Evolutionary conservation across 2,888 invertebrate species (phyloP).

Genomic region (Rotaria sp.): DNA sequence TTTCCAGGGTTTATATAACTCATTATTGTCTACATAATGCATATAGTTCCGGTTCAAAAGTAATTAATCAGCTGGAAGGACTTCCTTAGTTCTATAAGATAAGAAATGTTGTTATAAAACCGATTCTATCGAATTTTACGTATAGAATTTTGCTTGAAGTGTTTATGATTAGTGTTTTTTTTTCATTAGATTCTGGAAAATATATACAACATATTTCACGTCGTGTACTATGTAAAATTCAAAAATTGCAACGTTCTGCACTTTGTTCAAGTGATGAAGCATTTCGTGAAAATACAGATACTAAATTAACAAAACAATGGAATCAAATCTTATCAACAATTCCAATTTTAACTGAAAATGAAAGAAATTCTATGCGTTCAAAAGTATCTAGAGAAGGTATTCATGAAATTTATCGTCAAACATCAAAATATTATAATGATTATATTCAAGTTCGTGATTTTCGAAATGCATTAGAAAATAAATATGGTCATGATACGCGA

Average conservation of each 20-base stretch:
- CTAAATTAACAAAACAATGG: neutral
- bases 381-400: neutral
- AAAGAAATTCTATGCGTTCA: neutral
- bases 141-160: no score
- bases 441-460: neutral
- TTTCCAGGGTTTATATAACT: no score
- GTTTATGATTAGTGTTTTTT: neutral
- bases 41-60: no score
- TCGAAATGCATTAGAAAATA: neutral
- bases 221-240: neutral
- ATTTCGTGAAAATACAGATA: neutral
- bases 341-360: neutral
- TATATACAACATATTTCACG: neutral
- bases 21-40: no score
- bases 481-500: neutral
- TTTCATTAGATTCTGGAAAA: neutral
- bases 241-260: neutral
- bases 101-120: no score
- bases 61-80: no score
- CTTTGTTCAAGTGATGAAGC: slow-evolving; percentile 5
- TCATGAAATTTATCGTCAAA: slow-evolving; percentile 11
- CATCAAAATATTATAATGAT: neutral
- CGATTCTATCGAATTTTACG: no score
- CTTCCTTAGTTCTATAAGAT: no score
- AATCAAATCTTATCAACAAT: slow-evolving; percentile 22